These are phyloP conservation scores for Callocephalon fimbriatum DNA, from an alignment of 2,113 vertebrate species.

Conservation along the genomic window DNA sequence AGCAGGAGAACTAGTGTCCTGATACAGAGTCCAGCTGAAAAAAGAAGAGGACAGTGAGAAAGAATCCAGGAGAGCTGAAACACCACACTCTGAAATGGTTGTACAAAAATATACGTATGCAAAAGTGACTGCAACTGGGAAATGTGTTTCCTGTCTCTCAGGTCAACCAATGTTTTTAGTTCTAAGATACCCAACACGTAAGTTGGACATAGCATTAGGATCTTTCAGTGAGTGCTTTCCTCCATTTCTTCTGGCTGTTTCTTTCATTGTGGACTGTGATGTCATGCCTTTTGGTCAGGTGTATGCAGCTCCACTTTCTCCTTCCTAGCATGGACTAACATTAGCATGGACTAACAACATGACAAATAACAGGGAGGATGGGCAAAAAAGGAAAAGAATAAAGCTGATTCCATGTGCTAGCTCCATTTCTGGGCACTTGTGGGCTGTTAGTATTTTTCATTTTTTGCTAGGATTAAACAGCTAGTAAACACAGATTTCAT, in stretches of 20 bases:
- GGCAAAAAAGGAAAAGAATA: background rate
- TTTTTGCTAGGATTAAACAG: background rate
- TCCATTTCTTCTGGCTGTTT: background rate
- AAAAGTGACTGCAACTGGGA: background rate
- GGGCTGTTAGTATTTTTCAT: background rate
- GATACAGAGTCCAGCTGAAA: background rate
- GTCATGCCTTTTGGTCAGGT: background rate
- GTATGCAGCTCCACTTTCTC: background rate
- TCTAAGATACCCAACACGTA: background rate
- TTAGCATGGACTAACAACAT: background rate
- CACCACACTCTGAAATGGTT: fast-evolving
- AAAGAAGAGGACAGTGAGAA: background rate
- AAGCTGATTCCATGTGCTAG: background rate
- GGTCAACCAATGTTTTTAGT: background rate
- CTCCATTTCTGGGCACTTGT: background rate
- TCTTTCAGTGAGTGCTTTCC: background rate
- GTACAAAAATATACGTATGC: fast-evolving
- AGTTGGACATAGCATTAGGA: fast-evolving
- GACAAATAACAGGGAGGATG: background rate
- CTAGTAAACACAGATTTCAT: background rate
- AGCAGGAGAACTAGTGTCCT: background rate
- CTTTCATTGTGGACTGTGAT: background rate
- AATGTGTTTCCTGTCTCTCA: background rate
- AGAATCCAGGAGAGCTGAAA: background rate
- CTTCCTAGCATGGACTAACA: background rate